Base-by-base conservation (phyloP, 2,888 invertebrate genomes). In the Noctua janthina region DNA sequence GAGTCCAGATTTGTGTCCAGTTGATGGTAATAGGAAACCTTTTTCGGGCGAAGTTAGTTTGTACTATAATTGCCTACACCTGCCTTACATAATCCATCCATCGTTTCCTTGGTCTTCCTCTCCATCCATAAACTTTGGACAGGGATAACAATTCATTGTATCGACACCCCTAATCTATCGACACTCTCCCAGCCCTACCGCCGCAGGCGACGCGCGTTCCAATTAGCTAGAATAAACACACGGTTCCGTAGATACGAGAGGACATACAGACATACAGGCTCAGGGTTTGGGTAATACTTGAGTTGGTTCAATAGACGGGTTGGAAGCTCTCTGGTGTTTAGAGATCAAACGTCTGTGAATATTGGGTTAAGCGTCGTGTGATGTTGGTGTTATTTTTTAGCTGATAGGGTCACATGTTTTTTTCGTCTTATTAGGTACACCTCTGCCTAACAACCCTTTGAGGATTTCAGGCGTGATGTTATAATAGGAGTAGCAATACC, bases 191-290 rank as follows among this genome's bases (percentile, higher is more conserved):
- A 88, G 35, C 91, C 46, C 91, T 92, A 89, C 35, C n/a, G 89
- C 93, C 93, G 91, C 86, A 88, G 91, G 94, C 93, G 93, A 90
- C 92, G 91, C 90, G 92, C 90, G 92, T 92, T 92, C 94, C 94
- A 94, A 94, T 94, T 94, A 94, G 94, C 93, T 88, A 90, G 69
- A 78, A 90, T 92, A 94, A 93, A 94, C 93, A 94, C 51, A 76
- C 67, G 74, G 82, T 69, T 72, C 87, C 70, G 83, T 81, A 83
- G 88, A 83, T 78, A 88, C 54, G 68, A 72, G 67, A 73, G 76
- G 75, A 81, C 76, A 78, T 59, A 82, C 81, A 78, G 82, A 80
- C 71, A 72, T 8, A 71, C 76, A 77, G 62, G 67, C 17, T 56
- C n/a, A 35, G 51, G 35, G 76, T 73, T 84, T 51, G 76, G 74